Base-by-base conservation (phyloP, 1,140 invertebrate species). In the Zophobas morio region DNA sequence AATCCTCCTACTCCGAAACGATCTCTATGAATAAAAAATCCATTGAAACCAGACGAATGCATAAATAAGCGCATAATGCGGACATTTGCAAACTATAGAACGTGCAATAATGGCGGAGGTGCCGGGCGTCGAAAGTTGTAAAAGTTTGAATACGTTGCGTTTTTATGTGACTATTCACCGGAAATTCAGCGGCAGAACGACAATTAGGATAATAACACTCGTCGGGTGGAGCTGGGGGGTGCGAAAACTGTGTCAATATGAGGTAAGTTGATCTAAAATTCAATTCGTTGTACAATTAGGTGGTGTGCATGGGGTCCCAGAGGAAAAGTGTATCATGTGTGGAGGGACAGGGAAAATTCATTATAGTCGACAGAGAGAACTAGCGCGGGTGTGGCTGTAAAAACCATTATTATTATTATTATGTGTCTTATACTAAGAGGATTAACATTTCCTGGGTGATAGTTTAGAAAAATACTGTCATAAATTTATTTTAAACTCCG, bases 31-130 rank as follows among this genome's bases (percentile, higher is more conserved):
- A 66, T 66, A 66, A 66, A 66, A 66, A 42, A 66, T 6, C 60
- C 37, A 66, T 66, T 66, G 37, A 32, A 40, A 8, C 20, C 8
- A 66, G 60, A 32, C 39, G 39, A 42, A 66, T 66, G 60, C 20
- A 66, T 66, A 53, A 46, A 53, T 53, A 66, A 66, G 40, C 39
- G 32, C 60, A 33, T 66, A 66, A 66, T 66, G 42, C 60, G 39
- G 6, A 20, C 60, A 66, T 66, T 66, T 66, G 60, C 60, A 66
- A 46, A 66, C 60, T 66, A 20, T 4, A 66, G 39, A 66, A 66
- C 39, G 37, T 42, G 60, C n/a, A 66, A 66, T 51, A 66, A 66
- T 66, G 39, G 60, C 2, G 8, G 39, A 66, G 39, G 60, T 66
- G 60, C 39, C 60, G 39, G 20, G 20, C 39, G 36, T 66, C 6